Base-by-base conservation (phyloP, 2,888 invertebrate species). In the Baronia brevicornis region DNA sequence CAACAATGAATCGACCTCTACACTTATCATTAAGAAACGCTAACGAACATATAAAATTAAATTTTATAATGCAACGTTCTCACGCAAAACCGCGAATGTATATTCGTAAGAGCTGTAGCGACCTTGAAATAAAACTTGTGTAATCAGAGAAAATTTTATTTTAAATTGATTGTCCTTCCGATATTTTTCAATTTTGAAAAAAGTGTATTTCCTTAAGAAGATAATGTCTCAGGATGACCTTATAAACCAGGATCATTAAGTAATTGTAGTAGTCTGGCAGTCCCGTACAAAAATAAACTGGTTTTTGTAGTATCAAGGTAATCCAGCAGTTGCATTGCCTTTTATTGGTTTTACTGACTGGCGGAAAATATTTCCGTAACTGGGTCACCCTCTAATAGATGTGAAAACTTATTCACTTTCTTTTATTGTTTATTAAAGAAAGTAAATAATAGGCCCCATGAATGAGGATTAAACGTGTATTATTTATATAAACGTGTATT, bases 1-100 rank as follows among this genome's bases (percentile, higher is more conserved):
- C 45, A 60, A 67, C 77, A 75, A 75, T 74, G 55, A 57, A 50
- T 41, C 56, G 73, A 63, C 77, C 77, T 74, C 64, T 58, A 66
- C 49, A 60, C 50, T 72, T 65, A 69, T 70, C 63, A 65, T 74
- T 71, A 68, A 65, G 58, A 54, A 56, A 58, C 52, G 38, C 52
- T 59, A 55, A 66, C 54, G 60, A 74, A 67, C 56, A 59, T 52
- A 60, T 49, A 52, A 69, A 64, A 64, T 60, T 64, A 58, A 55
- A 60, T 64, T 64, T 66, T 59, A 61, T 62, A 67, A 69, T 63
- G 48, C 58, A 59, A 55, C 43, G 50, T 77, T 77, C 77, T 67
- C 77, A 77, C 77, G 74, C 59, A 52, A 55, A 64, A 62, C 53
- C 45, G 53, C 41, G 51, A 56, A 51, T 53, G 46, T 48, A 51